Conservation (phyloP, 2,797 vertebrate species). For the Schizopygopsis pylzovi region DNA sequence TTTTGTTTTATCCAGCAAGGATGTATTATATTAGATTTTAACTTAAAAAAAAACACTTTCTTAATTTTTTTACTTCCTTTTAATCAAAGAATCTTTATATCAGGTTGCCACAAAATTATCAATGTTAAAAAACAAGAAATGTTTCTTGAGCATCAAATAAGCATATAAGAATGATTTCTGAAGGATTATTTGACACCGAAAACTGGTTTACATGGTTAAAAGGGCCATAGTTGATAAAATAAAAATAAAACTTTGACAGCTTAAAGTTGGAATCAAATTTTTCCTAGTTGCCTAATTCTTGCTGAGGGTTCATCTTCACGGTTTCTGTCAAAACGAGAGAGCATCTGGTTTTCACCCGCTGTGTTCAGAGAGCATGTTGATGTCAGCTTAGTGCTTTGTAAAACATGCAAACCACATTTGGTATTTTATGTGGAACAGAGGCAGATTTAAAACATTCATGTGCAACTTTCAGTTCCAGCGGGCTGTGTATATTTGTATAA, state of each 20-base stretch:
- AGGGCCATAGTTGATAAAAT: not conserved
- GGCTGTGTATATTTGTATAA: conserved; percentile 11
- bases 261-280: conserved; percentile 25
- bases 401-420: not conserved
- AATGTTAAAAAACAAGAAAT: not conserved
- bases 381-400: not conserved
- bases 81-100: not conserved
- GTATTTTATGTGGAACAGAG: conserved; percentile 10
- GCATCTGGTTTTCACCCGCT: not conserved
- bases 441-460: conserved; percentile 14
- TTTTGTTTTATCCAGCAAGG: no score
- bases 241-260: not conserved
- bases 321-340: not conserved
- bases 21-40: no score
- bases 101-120: not conserved
- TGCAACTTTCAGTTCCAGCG: not conserved
- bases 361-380: not conserved
- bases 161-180: not conserved
- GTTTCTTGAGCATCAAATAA: not conserved
- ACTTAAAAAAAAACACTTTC: no score
- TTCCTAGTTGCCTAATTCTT: conserved; percentile 3
- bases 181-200: not conserved
- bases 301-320: not conserved
- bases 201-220: not conserved
- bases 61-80: not conserved